Evolutionary conservation across 2,888 invertebrate genomes (phyloP).

Genomic region (Clistopyga incitator): DNA sequence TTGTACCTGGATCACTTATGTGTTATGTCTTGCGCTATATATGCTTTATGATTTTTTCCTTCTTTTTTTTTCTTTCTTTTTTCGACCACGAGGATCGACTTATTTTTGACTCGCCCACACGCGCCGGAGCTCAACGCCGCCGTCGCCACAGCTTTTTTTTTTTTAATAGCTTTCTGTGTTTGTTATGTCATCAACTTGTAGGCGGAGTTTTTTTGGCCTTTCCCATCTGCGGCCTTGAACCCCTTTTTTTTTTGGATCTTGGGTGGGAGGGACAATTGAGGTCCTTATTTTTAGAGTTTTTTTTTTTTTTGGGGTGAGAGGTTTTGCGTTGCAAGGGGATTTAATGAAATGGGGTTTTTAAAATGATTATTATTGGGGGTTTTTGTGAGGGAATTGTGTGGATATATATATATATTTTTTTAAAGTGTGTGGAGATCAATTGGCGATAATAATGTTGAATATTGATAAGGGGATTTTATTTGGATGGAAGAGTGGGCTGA

Average conservation of each 20-base stretch:
- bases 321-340: no score
- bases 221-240: not conserved
- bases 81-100: not conserved
- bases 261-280: no score
- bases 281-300: no score
- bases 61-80: constrained; percentile 18
- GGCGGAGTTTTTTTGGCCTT: not conserved
- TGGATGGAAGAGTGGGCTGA: not conserved
- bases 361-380: not conserved
- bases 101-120: constrained; percentile 54
- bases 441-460: not conserved
- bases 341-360: not conserved
- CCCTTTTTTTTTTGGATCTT: not conserved
- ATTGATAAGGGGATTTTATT: not conserved
- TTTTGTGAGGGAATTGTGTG: no score
- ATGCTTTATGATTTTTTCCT: no score
- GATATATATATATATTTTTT: no score
- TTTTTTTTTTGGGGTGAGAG: no score
- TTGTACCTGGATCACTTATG: no score
- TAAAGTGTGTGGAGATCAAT: not conserved
- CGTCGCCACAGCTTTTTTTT: constrained; percentile 6
- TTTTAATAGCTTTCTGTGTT: not conserved
- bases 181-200: constrained; percentile 49
- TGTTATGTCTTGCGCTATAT: no score
- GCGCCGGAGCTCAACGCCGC: constrained; percentile 11